phyloP scores from a whole-genome alignment of 30 jellyfish, hydroid and myxozoan species.

The Hydra vulgaris region DNA sequence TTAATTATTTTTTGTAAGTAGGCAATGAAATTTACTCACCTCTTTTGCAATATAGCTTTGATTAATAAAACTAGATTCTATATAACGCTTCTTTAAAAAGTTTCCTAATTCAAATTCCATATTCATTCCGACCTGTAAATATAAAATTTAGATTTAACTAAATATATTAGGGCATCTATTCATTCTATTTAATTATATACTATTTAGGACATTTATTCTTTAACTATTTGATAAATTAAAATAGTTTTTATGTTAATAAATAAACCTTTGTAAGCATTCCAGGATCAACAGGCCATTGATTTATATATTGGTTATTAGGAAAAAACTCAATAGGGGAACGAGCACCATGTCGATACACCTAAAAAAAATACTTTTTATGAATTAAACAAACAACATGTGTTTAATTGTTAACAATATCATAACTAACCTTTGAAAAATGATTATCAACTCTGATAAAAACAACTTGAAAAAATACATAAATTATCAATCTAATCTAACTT shows the following conservation, averaged over 20 bases:
- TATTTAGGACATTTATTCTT: too few relatives aligned
- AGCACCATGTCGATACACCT: slow-evolving; percentile 78
- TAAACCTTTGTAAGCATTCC: slow-evolving; percentile 10
- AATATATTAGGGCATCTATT: too few relatives aligned
- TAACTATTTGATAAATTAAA: background rate
- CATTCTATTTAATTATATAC: too few relatives aligned
- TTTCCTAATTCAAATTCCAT: slow-evolving; percentile 72
- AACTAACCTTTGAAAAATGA: too few relatives aligned
- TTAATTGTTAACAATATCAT: too few relatives aligned
- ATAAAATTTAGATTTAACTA: background rate
- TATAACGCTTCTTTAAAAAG: slow-evolving; percentile 37
- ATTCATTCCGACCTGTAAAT: slow-evolving; percentile 52
- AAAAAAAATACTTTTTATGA: background rate
- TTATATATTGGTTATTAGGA: slow-evolving; percentile 41
- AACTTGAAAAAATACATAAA: too few relatives aligned
- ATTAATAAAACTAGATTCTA: slow-evolving; percentile 22
- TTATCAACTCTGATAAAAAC: too few relatives aligned
- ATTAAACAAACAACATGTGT: too few relatives aligned
- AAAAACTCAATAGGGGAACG: slow-evolving; percentile 44
- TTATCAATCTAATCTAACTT: too few relatives aligned
- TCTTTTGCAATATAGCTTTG: slow-evolving; percentile 34
- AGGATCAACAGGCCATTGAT: slow-evolving; percentile 61
- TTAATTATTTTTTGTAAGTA: too few relatives aligned
- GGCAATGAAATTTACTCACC: too few relatives aligned
- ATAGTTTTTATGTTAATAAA: too few relatives aligned